phyloP scores from a whole-genome alignment of 2,113 vertebrate species.

The Alligator mississippiensis region DNA sequence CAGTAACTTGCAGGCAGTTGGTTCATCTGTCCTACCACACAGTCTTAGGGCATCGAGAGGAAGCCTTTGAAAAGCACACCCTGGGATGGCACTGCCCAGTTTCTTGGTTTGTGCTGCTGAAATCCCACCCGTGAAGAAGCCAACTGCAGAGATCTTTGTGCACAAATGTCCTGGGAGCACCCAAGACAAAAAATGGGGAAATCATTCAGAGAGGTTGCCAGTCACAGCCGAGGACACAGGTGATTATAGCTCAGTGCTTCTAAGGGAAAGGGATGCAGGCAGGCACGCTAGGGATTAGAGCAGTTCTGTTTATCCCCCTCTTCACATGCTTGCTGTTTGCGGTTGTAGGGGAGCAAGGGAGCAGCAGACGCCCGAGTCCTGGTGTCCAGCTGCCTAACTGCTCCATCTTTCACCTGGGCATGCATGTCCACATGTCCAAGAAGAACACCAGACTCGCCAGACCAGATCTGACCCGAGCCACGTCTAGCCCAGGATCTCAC shows the following conservation, averaged over 20 bases:
- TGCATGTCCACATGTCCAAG: background rate
- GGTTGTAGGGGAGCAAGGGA: background rate
- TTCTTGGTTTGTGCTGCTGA: background rate
- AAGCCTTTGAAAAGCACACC: background rate
- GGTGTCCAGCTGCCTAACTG: background rate
- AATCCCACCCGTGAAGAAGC: background rate
- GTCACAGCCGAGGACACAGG: background rate
- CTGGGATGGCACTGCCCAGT: background rate
- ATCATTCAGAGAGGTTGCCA: background rate
- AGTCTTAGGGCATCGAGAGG: background rate
- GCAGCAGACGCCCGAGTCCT: background rate
- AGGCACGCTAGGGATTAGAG: background rate
- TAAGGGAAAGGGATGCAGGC: background rate
- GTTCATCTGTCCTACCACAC: background rate
- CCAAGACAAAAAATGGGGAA: too few relatives aligned
- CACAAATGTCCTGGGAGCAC: background rate
- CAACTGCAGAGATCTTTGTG: background rate
- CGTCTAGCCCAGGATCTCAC: background rate
- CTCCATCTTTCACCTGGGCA: background rate
- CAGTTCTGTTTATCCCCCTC: background rate
- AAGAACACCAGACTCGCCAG: background rate
- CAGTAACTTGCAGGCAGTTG: background rate
- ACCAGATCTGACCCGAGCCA: background rate
- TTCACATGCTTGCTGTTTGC: background rate
- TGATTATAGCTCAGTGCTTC: background rate